Evolutionary conservation across 64 coral and sea anemone genomes (phyloP).

Genomic region (Astreopora myriophthalma): DNA sequence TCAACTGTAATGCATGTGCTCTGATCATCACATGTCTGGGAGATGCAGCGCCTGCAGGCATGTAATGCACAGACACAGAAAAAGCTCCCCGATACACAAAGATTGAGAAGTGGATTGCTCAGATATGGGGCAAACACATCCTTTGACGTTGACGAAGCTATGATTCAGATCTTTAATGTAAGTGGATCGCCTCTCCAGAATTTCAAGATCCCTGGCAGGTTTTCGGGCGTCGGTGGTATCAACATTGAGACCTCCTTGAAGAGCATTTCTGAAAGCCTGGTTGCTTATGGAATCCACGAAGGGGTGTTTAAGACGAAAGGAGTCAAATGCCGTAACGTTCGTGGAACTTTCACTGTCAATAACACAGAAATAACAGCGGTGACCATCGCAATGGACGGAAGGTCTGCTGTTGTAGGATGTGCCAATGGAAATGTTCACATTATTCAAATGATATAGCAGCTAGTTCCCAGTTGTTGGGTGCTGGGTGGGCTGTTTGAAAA

Average conservation of each 20-base stretch:
- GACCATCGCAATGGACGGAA: background rate
- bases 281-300: background rate
- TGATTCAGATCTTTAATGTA: background rate
- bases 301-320: background rate
- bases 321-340: background rate
- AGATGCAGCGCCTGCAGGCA: no score
- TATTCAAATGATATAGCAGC: constrained; percentile 1
- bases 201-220: background rate
- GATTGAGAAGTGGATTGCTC: background rate
- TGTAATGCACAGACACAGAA: background rate
- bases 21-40: no score
- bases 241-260: background rate
- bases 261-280: background rate
- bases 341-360: constrained; percentile 17
- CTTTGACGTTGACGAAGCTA: background rate
- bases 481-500: no score
- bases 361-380: constrained; percentile 19
- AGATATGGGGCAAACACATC: background rate
- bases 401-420: constrained; percentile 16
- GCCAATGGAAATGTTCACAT: constrained; percentile 29
- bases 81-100: background rate
- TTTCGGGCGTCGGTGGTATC: background rate
- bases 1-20: no score
- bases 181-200: background rate
- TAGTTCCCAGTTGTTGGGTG: no score